These are phyloP conservation scores for Lophius piscatorius DNA, from an alignment of 2,113 vertebrate genomes.

Conservation along the genomic window DNA sequence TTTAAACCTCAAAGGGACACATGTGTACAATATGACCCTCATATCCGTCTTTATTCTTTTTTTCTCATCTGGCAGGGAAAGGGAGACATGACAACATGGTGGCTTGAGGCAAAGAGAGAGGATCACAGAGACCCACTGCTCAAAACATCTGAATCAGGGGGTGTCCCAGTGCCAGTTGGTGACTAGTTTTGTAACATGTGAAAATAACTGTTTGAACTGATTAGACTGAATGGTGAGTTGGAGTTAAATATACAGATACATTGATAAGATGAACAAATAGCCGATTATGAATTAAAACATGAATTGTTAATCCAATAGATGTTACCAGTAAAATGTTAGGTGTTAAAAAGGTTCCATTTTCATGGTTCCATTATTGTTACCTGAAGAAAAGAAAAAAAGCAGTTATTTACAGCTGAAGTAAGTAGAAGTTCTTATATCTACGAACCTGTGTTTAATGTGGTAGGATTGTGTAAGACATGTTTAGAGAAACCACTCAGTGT, in stretches of 20 bases:
- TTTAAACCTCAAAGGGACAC: constrained; percentile 57
- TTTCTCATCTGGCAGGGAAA: constrained; percentile 72
- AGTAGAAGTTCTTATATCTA: no score
- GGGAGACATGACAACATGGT: constrained; percentile 83
- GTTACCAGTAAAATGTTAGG: neutral
- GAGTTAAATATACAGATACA: constrained; percentile 4
- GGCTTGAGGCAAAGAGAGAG: constrained; percentile 76
- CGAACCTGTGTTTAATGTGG: no score
- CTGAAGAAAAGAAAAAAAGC: neutral
- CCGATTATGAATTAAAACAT: neutral
- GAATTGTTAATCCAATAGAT: constrained; percentile 2
- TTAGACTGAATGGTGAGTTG: neutral
- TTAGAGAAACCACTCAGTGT: no score
- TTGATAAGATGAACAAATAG: neutral
- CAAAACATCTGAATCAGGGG: constrained; percentile 30
- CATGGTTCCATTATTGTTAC: neutral
- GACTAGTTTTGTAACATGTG: constrained; percentile 39
- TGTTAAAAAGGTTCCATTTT: constrained; percentile 1
- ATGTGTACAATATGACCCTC: constrained; percentile 50
- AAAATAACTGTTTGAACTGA: constrained; percentile 1
- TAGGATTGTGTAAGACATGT: no score
- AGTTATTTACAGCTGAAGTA: no score
- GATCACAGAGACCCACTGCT: constrained; percentile 49
- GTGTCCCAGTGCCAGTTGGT: constrained; percentile 66
- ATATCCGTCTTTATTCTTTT: constrained; percentile 9